Percentiles rank a stretch among this genome's conserved stretches.
Evolutionary conservation across 2,888 invertebrate genomes (phyloP).

Genomic region (Aphelenchoides bicaudatus): DNA sequence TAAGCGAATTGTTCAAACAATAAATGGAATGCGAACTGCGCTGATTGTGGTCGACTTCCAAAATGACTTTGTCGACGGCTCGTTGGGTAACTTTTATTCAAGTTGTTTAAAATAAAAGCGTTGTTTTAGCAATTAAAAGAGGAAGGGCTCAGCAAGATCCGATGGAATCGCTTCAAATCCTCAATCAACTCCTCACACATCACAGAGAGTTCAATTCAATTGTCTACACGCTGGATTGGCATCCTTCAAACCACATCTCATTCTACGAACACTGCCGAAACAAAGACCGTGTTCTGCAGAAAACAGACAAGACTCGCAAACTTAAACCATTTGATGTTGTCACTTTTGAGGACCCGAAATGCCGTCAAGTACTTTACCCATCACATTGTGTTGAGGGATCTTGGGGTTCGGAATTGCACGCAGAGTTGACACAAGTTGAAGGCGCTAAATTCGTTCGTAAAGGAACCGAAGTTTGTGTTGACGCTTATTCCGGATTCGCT

Average conservation of each 20-base stretch:
- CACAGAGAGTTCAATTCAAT: slow-evolving; percentile 39
- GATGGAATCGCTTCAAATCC: slow-evolving; percentile 43
- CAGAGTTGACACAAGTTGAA: slow-evolving; percentile 68
- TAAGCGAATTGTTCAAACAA: slow-evolving; percentile 24
- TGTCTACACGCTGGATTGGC: slow-evolving; percentile 88
- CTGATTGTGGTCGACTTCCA: slow-evolving; percentile 92
- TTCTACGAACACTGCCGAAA: slow-evolving; percentile 78
- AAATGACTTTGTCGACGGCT: slow-evolving; percentile 93
- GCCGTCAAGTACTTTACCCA: slow-evolving; percentile 88
- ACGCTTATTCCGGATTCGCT: slow-evolving; percentile 97
- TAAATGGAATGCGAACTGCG: slow-evolving; percentile 63
- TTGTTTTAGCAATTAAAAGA: slow-evolving; percentile 32
- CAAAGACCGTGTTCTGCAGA: slow-evolving; percentile 42
- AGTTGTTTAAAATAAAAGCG: not conserved
- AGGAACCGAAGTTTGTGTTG: slow-evolving; percentile 87
- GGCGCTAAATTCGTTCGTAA: slow-evolving; percentile 60
- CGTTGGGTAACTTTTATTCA: slow-evolving; percentile 68
- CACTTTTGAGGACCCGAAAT: slow-evolving; percentile 79
- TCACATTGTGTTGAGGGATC: slow-evolving; percentile 90
- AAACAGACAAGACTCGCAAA: slow-evolving; percentile 45
- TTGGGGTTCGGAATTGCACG: slow-evolving; percentile 88
- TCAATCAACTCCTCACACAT: slow-evolving; percentile 42
- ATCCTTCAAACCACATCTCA: slow-evolving; percentile 89
- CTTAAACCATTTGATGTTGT: slow-evolving; percentile 76
- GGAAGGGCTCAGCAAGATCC: slow-evolving; percentile 54